Evolutionary conservation across 2,888 invertebrate genomes (phyloP), one percentile per base, ranked within the genome.

Genomic region (Tridacna crocea): DNA sequence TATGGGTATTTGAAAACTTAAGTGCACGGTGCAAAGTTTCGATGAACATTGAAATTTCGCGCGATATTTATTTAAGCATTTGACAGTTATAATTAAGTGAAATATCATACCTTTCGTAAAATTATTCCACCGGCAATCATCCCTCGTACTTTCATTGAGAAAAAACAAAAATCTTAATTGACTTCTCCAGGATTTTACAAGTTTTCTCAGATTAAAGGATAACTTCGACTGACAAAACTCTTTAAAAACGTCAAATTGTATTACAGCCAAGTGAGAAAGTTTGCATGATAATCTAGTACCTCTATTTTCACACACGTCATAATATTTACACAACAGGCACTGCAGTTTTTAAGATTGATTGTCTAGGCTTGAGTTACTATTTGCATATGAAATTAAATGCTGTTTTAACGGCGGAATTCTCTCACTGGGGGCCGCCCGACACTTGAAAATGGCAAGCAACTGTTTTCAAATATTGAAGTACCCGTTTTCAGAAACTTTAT

Each of bases 321-420:
- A 74, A 74, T 74, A 47, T 74, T 74, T 74, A 63, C 47, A 74
- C 61, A 22, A 74, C 61, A 26, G 46, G 47, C 61, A 46, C 74
- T 61, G 74, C 74, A 63, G 36, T 60, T 47, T 24, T 63, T n/a
- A 73, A 60, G 61, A 61, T 61, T 74, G 74, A 61, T 74, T 46
- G 47, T 15, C 46, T 15, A 12, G 15, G 8, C 36, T 63, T 60
- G 10, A 61, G 60, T 74, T 63, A 60, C 74, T 74, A 74, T 74
- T 74, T 74, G 63, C 48, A 47, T 74, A 61, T 61, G 74, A 63
- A 74, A 74, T 74, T 63, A 74, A 47, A 74, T 61, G 74, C 27
- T 22, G 61, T 61, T 74, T 61, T 70, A 70, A 70, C 70, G 70
- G n/a, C 70, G 70, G 51, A 70, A 26, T 70, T 26, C 70, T 47